phyloP scores from a whole-genome alignment of 2,797 vertebrate genomes.

The Sparidentex hasta region DNA sequence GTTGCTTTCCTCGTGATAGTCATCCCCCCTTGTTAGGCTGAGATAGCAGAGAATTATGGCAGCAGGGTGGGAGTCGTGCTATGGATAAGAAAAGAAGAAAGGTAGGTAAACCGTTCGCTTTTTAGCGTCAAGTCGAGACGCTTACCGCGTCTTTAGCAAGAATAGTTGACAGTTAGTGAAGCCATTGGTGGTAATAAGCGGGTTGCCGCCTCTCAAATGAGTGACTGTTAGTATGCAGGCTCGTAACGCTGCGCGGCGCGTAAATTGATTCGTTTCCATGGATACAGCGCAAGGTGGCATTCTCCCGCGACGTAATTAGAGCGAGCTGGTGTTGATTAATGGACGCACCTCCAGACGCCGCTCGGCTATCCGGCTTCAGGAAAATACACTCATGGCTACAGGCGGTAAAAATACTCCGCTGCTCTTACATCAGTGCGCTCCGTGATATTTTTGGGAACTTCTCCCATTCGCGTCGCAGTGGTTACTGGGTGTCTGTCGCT shows the following conservation, averaged over 20 bases:
- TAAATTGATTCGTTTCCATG: constrained; percentile 57
- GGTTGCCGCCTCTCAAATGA: not conserved
- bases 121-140: not conserved
- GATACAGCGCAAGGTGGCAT: constrained; percentile 39
- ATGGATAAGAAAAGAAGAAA: not conserved
- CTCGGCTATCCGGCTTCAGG: constrained; percentile 41
- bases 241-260: not conserved
- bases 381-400: constrained; percentile 76
- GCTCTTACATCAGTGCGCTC: constrained; percentile 78
- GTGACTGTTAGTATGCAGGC: not conserved
- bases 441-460: constrained; percentile 83
- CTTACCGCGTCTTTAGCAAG: no score
- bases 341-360: constrained; percentile 32
- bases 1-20: constrained; percentile 64
- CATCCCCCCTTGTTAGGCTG: constrained; percentile 36
- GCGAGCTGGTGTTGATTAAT: constrained; percentile 45
- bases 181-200: not conserved
- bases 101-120: not conserved
- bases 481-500: constrained; percentile 71
- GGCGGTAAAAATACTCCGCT: constrained; percentile 83
- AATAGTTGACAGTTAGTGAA: no score
- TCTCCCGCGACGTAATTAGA: constrained; percentile 38
- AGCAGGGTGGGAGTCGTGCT: not conserved
- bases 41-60: constrained; percentile 11
- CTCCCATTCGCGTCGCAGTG: constrained; percentile 60